Conservation (phyloP, 1,140 invertebrate genomes). For the Philopotamus ludificatus region DNA sequence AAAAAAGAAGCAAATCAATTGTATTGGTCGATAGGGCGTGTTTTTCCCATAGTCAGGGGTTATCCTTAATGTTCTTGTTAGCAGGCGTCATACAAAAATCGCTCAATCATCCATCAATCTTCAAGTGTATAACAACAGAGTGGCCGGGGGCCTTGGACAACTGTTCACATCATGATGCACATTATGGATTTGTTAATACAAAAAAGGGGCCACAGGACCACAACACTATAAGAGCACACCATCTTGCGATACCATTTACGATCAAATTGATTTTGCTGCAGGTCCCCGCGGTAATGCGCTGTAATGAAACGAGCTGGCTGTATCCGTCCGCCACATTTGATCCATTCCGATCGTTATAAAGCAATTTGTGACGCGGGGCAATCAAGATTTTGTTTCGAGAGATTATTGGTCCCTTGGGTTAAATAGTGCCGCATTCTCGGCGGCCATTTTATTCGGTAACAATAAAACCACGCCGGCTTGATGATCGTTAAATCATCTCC, state of each 20-base stretch:
- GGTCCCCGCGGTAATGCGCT: no score
- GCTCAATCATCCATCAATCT: slow-evolving; percentile 38
- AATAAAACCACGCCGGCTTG: slow-evolving; percentile 1
- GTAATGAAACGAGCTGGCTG: no score
- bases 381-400: slow-evolving; percentile 12
- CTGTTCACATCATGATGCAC: no score
- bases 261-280: no score
- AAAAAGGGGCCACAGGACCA: no score
- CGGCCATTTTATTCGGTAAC: background rate
- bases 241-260: no score
- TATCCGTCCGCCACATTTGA: no score
- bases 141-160: no score
- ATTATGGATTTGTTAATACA: no score
- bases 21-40: slow-evolving; percentile 14
- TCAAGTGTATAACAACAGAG: slow-evolving; percentile 15
- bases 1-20: no score
- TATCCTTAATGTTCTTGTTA: slow-evolving; percentile 30
- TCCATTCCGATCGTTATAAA: slow-evolving; percentile 30
- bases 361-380: slow-evolving; percentile 19
- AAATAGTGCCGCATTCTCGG: background rate
- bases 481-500: background rate
- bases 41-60: slow-evolving; percentile 24
- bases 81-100: slow-evolving; percentile 28
- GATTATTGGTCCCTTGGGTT: slow-evolving; percentile 17
- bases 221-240: no score